Evolutionary conservation across 1,140 invertebrate species (phyloP), one percentile per base, ranked within the genome.

Genomic region (Caenorhabditis brenneri): DNA sequence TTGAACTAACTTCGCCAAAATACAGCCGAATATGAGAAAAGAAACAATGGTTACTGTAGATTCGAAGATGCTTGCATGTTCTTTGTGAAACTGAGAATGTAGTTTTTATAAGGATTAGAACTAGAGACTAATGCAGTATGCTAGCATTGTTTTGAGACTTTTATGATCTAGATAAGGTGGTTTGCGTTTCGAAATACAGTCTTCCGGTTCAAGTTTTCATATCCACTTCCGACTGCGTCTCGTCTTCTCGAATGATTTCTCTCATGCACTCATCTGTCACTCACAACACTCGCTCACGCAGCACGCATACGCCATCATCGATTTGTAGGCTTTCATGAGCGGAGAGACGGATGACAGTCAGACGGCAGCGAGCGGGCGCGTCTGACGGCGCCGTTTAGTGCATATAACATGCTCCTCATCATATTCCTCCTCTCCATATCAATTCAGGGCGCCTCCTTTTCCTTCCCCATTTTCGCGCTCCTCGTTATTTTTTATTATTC

Each of bases 341-440:
- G 65, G n/a, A 74, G 65, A 74, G 65, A 74, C 33, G 36, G n/a
- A n/a, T n/a, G n/a, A n/a, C n/a, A 42, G 65, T 42, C 6, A 27
- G 65, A 74, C 65, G 65, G 65, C 65, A 74, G 36, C n/a, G 10
- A 42, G 65, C 33, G 65, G 65, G 36, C 36, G 65, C 33, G 65
- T 42, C 65, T 74, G 36, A 74, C 65, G 65, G 65, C 65, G 65
- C 65, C 65, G 65, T 74, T 74, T 74, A 74, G 65, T 74, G 65
- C 65, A 74, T 42, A 74, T 74, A 74, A 74, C 65, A 74, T 74
- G 65, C 33, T 74, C 58, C 29, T 74, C 65, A 74, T 74, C 65
- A 74, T 74, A 39, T 74, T 74, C n/a, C n/a, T n/a, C n/a, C n/a
- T n/a, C 58, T n/a, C 65, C 65, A 74, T 74, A 74, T 74, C 65